These are phyloP conservation scores for Camponotus pennsylvanicus DNA, from an alignment of 1,140 invertebrate species.

Conservation along the genomic window DNA sequence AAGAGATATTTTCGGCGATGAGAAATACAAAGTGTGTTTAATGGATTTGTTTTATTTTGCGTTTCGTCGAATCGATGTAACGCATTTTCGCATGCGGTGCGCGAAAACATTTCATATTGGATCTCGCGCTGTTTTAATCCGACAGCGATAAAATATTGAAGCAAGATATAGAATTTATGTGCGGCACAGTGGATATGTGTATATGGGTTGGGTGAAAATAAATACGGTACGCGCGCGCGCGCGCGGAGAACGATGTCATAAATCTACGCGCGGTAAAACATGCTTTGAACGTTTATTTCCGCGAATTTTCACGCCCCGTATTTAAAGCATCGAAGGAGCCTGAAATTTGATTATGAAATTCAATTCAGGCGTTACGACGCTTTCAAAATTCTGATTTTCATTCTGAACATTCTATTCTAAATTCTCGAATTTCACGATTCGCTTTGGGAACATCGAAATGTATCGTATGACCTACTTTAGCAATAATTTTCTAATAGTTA, in stretches of 20 bases:
- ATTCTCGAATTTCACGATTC: not conserved
- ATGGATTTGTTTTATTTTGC: conserved; percentile 55
- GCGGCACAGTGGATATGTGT: conserved; percentile 54
- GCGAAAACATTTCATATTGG: conserved; percentile 52
- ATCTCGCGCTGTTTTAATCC: conserved; percentile 55
- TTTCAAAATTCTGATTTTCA: conserved; percentile 42
- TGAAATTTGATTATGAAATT: conserved; percentile 53
- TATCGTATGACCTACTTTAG: not conserved
- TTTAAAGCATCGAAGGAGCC: conserved; percentile 37
- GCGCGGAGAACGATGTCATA: conserved; percentile 40
- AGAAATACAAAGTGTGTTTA: not conserved
- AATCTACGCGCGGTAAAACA: conserved; percentile 44
- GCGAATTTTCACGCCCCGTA: conserved; percentile 40
- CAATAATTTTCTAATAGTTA: conserved; percentile 9
- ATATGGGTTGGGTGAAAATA: conserved; percentile 42
- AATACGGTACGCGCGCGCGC: conserved; percentile 27
- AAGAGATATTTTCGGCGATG: not conserved
- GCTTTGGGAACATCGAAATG: not conserved
- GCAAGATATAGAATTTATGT: conserved; percentile 60
- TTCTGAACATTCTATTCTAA: conserved; percentile 11
- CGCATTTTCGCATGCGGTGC: not conserved
- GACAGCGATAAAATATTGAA: conserved; percentile 64
- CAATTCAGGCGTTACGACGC: conserved; percentile 6
- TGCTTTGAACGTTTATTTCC: conserved; percentile 57
- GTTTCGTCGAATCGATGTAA: conserved; percentile 22